phyloP scores from a whole-genome alignment of 2,113 vertebrate species.

The Psittacus erithacus region DNA sequence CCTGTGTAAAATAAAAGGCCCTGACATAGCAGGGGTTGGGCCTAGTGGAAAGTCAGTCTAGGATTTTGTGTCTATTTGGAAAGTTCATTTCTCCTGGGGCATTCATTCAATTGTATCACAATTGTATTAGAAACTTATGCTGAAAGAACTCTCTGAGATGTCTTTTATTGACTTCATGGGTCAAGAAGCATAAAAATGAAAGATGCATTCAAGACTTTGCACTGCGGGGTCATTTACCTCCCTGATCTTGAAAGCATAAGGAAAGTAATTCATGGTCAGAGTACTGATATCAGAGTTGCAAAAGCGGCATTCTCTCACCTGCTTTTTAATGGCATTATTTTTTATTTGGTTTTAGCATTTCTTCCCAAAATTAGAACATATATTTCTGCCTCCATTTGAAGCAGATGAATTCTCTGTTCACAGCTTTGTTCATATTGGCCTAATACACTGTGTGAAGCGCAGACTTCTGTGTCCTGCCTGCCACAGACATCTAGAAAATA shows the following conservation, averaged over 20 bases:
- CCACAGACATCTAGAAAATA: not conserved
- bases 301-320: not conserved
- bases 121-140: not conserved
- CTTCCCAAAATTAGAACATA: not conserved
- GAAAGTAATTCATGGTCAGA: not conserved
- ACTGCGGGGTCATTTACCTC: not conserved
- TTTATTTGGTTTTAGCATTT: not conserved
- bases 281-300: not conserved
- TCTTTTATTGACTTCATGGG: not conserved
- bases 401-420: not conserved
- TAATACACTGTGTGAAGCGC: not conserved
- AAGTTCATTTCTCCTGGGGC: not conserved
- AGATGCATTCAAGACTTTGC: not conserved
- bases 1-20: not conserved
- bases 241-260: not conserved
- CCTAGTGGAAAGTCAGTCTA: not conserved
- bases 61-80: not conserved
- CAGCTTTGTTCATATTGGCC: not conserved
- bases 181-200: constrained; percentile 1
- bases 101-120: not conserved
- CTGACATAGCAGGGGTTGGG: not conserved
- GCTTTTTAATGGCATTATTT: not conserved
- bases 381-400: not conserved
- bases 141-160: not conserved
- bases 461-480: not conserved